A percentile compares a stretch with the other conserved stretches of the same genome.
Conservation (phyloP, 2,113 vertebrate species). For the Edolisoma coerulescens region DNA sequence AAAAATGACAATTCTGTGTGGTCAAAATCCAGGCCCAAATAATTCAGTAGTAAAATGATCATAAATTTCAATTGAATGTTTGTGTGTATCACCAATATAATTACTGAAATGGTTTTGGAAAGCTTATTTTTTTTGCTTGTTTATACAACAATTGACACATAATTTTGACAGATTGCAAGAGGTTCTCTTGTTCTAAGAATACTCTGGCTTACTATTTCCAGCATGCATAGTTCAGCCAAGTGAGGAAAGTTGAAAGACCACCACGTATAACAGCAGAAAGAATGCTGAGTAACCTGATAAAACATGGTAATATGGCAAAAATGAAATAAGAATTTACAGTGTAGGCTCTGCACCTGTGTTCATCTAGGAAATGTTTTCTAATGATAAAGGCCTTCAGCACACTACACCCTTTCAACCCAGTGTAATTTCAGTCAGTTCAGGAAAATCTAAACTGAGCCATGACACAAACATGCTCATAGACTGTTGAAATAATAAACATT, state of each 20-base stretch:
- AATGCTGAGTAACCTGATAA: neutral
- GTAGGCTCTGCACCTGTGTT: neutral
- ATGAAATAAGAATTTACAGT: neutral
- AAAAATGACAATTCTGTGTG: neutral
- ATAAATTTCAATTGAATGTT: neutral
- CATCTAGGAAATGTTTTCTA: neutral
- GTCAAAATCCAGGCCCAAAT: neutral
- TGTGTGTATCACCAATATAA: neutral
- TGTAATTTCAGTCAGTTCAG: constrained; percentile 11
- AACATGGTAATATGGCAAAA: neutral
- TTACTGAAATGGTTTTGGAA: neutral
- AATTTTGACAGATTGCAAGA: neutral
- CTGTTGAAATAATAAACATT: neutral
- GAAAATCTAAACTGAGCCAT: constrained; percentile 33
- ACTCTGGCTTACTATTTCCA: neutral
- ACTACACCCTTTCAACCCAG: neutral
- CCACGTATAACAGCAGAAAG: neutral
- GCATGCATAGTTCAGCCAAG: neutral
- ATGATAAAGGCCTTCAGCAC: constrained; percentile 17
- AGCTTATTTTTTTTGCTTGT: neutral
- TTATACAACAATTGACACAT: neutral
- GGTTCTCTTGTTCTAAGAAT: neutral
- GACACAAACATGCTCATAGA: neutral
- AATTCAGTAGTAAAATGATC: neutral
- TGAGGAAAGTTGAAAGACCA: neutral